Percentiles rank a stretch among this genome's conserved stretches.
These are phyloP conservation scores for Magallana nippona DNA, from an alignment of 2,888 invertebrate species.

Conservation along the genomic window DNA sequence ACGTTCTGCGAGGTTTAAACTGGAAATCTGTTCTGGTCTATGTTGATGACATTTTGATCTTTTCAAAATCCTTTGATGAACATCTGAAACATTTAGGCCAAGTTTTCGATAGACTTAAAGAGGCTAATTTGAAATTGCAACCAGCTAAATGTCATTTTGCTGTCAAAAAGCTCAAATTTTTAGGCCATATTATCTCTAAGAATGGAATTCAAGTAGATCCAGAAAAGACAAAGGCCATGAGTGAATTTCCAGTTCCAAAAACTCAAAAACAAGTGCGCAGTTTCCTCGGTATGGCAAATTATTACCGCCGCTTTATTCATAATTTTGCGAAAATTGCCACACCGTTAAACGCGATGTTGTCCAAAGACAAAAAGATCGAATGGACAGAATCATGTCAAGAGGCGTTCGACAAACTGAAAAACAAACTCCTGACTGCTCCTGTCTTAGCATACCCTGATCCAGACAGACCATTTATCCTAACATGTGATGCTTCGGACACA, in stretches of 20 bases:
- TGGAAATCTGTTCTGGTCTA: conserved; percentile 61
- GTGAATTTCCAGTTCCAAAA: conserved; percentile 47
- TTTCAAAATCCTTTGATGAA: conserved; percentile 55
- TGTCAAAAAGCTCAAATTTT: conserved; percentile 36
- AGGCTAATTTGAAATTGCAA: conserved; percentile 44
- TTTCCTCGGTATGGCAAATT: too few relatives aligned
- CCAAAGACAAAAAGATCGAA: too few relatives aligned
- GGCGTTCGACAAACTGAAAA: too few relatives aligned
- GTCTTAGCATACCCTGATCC: too few relatives aligned
- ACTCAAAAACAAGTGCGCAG: conserved; percentile 45
- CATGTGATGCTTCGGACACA: too few relatives aligned
- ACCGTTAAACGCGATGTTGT: too few relatives aligned
- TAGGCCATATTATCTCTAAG: conserved; percentile 48
- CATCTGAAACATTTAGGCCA: conserved; percentile 55
- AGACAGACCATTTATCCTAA: too few relatives aligned
- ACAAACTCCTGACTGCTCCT: too few relatives aligned
- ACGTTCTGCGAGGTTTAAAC: conserved; percentile 56
- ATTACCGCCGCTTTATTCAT: too few relatives aligned
- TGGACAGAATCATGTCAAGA: too few relatives aligned
- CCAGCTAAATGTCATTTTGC: conserved; percentile 49
- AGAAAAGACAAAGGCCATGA: conserved; percentile 44
- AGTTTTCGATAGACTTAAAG: conserved; percentile 39
- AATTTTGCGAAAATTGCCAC: too few relatives aligned
- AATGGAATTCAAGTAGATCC: conserved; percentile 50
- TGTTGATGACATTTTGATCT: conserved; percentile 58